Percentiles rank a stretch among this genome's conserved stretches.
phyloP scores from a whole-genome alignment of 2,797 vertebrate genomes.

The Urocyon cinereoargenteus region DNA sequence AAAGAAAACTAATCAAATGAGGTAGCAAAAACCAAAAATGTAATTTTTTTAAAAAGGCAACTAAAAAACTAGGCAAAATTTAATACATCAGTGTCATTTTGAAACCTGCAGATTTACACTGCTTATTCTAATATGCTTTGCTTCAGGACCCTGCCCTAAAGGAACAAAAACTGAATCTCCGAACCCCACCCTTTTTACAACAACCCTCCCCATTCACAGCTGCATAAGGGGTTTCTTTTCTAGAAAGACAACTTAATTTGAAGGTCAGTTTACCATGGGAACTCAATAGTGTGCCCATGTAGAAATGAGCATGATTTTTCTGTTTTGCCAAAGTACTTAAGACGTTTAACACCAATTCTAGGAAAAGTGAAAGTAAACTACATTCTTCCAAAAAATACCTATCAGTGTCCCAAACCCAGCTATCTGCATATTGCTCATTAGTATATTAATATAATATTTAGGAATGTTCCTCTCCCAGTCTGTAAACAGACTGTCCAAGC shows the following conservation, averaged over 20 bases:
- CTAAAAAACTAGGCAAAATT: conserved; percentile 51
- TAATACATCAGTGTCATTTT: conserved; percentile 10
- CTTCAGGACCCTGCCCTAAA: conserved; percentile 8
- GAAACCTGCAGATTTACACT: not conserved
- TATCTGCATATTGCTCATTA: conserved; percentile 3
- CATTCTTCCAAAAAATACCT: not conserved
- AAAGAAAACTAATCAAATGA: conserved; percentile 33
- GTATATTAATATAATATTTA: conserved; percentile 4
- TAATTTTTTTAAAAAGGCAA: not conserved
- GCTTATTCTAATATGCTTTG: conserved; percentile 16
- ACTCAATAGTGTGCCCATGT: not conserved
- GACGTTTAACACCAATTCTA: conserved; percentile 13
- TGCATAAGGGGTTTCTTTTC: conserved; percentile 15
- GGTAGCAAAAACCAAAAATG: not conserved
- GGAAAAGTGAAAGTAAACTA: conserved; percentile 26
- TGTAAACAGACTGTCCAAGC: conserved; percentile 37
- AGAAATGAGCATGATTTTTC: conserved; percentile 21
- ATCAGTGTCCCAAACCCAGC: conserved; percentile 11
- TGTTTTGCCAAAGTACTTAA: conserved; percentile 20
- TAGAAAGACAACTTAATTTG: conserved; percentile 18
- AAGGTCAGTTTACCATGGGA: not conserved
- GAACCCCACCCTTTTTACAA: not conserved
- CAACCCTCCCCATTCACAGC: not conserved
- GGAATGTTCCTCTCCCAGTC: not conserved
- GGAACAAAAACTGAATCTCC: not conserved